Conservation (phyloP, 64 coral and sea anemone species). For the Porites lutea region DNA sequence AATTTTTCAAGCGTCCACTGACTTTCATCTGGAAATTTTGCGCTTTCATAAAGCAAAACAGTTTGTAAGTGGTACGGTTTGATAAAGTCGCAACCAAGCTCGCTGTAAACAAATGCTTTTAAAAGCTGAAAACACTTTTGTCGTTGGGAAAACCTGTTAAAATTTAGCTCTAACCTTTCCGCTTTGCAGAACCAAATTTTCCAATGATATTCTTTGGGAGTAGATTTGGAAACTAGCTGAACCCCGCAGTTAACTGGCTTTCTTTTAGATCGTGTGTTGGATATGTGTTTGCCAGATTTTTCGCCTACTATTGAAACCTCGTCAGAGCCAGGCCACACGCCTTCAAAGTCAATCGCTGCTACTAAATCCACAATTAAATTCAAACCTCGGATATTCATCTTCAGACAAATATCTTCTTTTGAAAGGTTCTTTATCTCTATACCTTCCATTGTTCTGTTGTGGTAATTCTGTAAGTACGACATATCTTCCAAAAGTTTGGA, state of each 20-base stretch:
- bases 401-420: constrained; percentile 32
- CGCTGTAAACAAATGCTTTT: constrained; percentile 46
- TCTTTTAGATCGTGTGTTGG: constrained; percentile 22
- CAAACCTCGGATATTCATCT: constrained; percentile 38
- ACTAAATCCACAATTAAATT: constrained; percentile 68
- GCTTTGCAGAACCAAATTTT: constrained; percentile 77
- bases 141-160: constrained; percentile 34
- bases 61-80: constrained; percentile 68
- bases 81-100: constrained; percentile 50
- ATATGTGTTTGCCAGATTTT: background rate
- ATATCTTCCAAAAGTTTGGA: constrained; percentile 63
- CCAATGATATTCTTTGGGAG: constrained; percentile 58
- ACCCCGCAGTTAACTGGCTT: constrained; percentile 49
- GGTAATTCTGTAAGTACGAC: constrained; percentile 42
- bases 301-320: background rate
- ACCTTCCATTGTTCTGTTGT: constrained; percentile 33
- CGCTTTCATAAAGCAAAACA: constrained; percentile 62
- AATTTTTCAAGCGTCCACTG: constrained; percentile 42
- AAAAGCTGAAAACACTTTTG: constrained; percentile 38
- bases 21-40: constrained; percentile 17
- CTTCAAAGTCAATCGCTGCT: constrained; percentile 55
- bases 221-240: constrained; percentile 68
- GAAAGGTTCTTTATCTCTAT: constrained; percentile 59
- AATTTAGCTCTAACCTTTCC: constrained; percentile 51
- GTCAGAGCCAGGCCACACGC: constrained; percentile 45